Evolutionary conservation across 2,113 vertebrate species (phyloP).

Genomic region (Marmota flaviventris): DNA sequence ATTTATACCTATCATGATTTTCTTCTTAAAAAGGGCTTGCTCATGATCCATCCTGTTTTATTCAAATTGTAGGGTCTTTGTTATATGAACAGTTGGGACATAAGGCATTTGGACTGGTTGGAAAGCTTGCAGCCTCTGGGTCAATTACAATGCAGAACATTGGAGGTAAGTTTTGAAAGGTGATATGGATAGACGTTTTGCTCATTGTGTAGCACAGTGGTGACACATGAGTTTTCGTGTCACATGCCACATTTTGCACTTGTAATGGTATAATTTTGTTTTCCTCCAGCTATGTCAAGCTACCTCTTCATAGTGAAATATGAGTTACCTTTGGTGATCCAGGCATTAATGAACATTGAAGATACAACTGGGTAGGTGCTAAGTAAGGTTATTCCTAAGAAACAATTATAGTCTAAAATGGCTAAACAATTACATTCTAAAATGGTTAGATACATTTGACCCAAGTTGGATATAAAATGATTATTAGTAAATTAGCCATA

Average conservation of each 20-base stretch:
- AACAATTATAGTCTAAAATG: slow-evolving; percentile 64
- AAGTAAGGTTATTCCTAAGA: slow-evolving; percentile 85
- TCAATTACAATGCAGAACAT: slow-evolving; percentile 99
- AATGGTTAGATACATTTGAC: slow-evolving; percentile 48
- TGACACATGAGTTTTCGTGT: slow-evolving; percentile 79
- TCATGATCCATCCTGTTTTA: slow-evolving; percentile 21
- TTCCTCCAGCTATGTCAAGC: slow-evolving; percentile 97
- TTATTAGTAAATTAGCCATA: neutral
- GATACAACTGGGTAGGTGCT: slow-evolving; percentile 91
- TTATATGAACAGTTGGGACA: slow-evolving; percentile 97
- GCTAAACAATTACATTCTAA: slow-evolving; percentile 71
- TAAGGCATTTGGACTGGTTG: slow-evolving; percentile 96
- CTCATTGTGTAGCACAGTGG: slow-evolving; percentile 54
- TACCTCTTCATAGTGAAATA: slow-evolving; percentile 99
- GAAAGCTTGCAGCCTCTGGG: slow-evolving; percentile 96
- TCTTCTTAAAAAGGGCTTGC: neutral
- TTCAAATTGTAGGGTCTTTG: slow-evolving; percentile 90
- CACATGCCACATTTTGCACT: slow-evolving; percentile 84
- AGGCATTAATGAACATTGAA: slow-evolving; percentile 91
- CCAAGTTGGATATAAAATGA: slow-evolving; percentile 45
- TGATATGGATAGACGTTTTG: slow-evolving; percentile 27
- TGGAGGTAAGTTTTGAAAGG: slow-evolving; percentile 91
- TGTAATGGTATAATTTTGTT: slow-evolving; percentile 90
- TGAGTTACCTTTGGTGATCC: slow-evolving; percentile 97
- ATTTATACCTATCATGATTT: neutral